Evolutionary conservation across 2,797 vertebrate genomes (phyloP), one percentile per base, ranked within the genome.

Genomic region (Mus minutoides): DNA sequence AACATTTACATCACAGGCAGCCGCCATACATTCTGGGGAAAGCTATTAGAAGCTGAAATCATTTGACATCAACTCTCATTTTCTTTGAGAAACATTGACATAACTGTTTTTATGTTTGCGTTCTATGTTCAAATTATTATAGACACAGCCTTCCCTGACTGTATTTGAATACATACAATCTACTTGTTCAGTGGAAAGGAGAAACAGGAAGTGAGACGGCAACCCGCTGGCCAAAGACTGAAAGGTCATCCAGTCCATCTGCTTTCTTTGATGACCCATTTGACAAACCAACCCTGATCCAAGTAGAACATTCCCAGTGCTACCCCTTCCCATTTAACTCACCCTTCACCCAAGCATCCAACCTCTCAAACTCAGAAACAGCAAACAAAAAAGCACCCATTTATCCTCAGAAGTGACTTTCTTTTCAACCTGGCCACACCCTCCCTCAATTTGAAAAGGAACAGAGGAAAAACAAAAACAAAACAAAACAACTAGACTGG

Each of bases 231-330:
- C 49, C 90, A 84, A 92, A 24, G 67, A 43, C 52, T 6, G 77
- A 80, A 94, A 93, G 87, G 90, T 88, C 77, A 94, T 1, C 40
- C 7, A 60, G 71, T 29, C 83, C 94, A 88, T 80, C 91, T 93
- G 64, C 34, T 96, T 86, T 31, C 67, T 88, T 22, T 73, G 37
- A 93, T 0, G 10, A 52, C 17, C 56, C 37, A 29, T 54, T 49
- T 21, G 69, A 34, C 29, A 46, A 60, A 22, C 22, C 58, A 6
- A n/a, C 13, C 11, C 62, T 1, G 8, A 40, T 60, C 58, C 77
- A 3, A n/a, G 82, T 2, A 89, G 34, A 69, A 4, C 22, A n/a
- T 19, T 13, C 26, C 5, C 56, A 60, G 31, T 22, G 6, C 10
- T 22, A 29, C 3, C 12, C 14, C 37, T 26, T 11, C 9, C 24